These are phyloP conservation scores for Protobothrops mucrosquamatus DNA, from an alignment of 2,113 vertebrate species.

Conservation along the genomic window DNA sequence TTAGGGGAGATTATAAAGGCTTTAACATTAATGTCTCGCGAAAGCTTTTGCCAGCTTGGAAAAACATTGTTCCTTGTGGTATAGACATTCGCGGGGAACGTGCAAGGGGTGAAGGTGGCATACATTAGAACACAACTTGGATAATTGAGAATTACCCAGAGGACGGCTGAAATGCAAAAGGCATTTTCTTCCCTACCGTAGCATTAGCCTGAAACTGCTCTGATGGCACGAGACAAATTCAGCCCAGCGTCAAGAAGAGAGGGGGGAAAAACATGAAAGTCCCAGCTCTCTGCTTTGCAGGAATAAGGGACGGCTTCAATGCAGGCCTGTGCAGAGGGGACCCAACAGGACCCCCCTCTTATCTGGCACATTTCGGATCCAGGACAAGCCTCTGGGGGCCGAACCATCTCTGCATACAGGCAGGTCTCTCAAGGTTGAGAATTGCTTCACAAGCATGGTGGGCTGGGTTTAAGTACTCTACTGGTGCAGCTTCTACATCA, in stretches of 20 bases:
- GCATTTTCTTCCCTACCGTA: neutral
- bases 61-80: neutral
- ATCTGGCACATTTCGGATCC: neutral
- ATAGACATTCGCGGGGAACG: neutral
- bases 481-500: neutral
- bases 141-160: neutral
- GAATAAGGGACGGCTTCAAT: neutral
- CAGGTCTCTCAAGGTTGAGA: neutral
- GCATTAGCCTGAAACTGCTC: neutral
- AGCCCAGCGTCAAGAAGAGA: neutral
- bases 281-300: neutral
- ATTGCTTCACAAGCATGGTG: neutral
- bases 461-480: neutral
- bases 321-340: neutral
- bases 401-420: neutral
- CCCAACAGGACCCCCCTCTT: neutral
- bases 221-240: neutral
- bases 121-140: neutral
- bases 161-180: neutral
- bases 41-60: neutral
- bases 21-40: neutral
- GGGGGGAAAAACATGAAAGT: neutral
- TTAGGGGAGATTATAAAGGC: slow-evolving; percentile 17
- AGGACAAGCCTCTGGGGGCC: neutral
- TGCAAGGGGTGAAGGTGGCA: neutral